Percentiles rank a stretch among this genome's conserved stretches.
Conservation (phyloP, 2,797 vertebrate genomes). For the Phoxinus dragarum region DNA sequence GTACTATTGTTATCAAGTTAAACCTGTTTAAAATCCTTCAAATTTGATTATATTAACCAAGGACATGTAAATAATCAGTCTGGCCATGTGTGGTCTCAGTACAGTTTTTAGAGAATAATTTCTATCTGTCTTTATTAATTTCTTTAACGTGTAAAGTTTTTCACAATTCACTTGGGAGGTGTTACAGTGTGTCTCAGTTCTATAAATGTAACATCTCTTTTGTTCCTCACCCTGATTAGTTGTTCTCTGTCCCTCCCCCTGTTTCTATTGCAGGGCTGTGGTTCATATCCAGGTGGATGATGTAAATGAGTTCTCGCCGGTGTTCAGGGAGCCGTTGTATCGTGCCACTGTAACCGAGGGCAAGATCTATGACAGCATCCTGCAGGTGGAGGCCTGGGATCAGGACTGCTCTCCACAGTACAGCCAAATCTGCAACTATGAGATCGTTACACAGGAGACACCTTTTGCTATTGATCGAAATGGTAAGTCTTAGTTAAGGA, state of each 20-base stretch:
- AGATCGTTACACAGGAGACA: constrained; percentile 90
- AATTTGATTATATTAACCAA: not conserved
- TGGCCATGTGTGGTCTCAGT: not conserved
- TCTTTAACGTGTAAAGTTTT: not conserved
- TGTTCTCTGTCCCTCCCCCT: constrained; percentile 5
- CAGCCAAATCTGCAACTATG: constrained; percentile 98
- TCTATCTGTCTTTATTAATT: not conserved
- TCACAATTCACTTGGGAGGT: constrained; percentile 1
- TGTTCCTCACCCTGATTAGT: constrained; percentile 29
- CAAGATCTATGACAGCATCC: constrained; percentile 95
- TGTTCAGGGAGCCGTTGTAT: constrained; percentile 89
- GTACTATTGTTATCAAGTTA: not conserved
- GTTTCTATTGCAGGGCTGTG: constrained; percentile 83
- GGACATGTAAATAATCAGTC: too few species aligned
- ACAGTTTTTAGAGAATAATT: not conserved
- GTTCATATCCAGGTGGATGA: constrained; percentile 98
- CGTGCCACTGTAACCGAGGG: constrained; percentile 89
- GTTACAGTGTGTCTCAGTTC: constrained; percentile 9
- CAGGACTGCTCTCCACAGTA: constrained; percentile 97
- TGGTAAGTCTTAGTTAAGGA: constrained; percentile 76
- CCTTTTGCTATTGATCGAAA: constrained; percentile 97
- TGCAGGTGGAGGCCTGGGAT: constrained; percentile 95
- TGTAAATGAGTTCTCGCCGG: constrained; percentile 92
- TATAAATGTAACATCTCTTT: not conserved
- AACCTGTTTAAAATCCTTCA: not conserved